Base-by-base conservation (phyloP, 2,888 invertebrate genomes). In the Diloba caeruleocephala region DNA sequence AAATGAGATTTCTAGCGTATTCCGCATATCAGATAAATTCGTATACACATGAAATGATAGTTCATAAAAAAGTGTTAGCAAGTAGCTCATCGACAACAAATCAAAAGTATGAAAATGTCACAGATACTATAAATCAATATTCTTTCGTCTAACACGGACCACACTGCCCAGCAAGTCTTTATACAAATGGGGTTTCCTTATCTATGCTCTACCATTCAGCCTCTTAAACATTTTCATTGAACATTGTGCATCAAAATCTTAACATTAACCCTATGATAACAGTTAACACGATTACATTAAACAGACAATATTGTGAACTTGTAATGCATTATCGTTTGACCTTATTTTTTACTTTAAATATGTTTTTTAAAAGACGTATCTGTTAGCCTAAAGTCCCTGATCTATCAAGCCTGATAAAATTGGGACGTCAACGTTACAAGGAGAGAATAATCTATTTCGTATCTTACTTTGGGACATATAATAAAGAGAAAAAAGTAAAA, bases 201-300 rank as follows among this genome's bases (percentile, higher is more conserved):
- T 7, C 67, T 67, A 73, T 51, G 45, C 50, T 15, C 64, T 72
- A 72, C 44, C 71, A 39, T 59, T 72, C 74, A 72, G 72, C 71
- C 72, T 72, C 72, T 36, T 62, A 55, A 53, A 71, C 66, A 79
- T 82, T 82, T 82, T 78, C 81, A 81, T 75, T 79, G 86, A 88
- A 86, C 86, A 90, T 86, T 88, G 81, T 86, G 87, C 90, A 86
- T 79, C 68, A 75, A 82, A 80, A 76, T 73, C 80, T 83, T 85
- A 84, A 82, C 70, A 81, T 76, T 81, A 84, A 85, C 70, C 76
- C 83, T 89, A 89, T 81, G 82, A 82, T 85, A 88, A 88, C 85
- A 87, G 83, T 85, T 85, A 84, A 83, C 84, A 87, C 79, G 83
- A 86, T 85, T 87, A 90, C 82, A 87, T 79, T 79, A 81, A 78